Evolutionary conservation across 2,888 invertebrate species (phyloP), one percentile per base, ranked within the genome.

Genomic region (Flexamia atlantica): DNA sequence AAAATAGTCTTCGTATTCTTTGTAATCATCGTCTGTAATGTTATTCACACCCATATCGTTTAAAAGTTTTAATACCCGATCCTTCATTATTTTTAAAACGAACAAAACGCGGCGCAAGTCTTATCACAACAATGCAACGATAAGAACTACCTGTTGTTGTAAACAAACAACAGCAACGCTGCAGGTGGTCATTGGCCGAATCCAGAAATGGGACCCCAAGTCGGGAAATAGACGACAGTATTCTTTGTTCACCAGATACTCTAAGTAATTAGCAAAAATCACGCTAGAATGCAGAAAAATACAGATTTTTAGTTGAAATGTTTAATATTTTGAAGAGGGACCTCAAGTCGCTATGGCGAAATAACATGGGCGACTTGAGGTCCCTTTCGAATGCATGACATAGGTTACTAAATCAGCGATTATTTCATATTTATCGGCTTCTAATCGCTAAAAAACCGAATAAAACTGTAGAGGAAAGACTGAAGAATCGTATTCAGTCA

Each of bases 1-100:
- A 25, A 81, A 81, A 25, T 64, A 81, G 4, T 81, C 81, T 81
- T 81, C 81, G 40, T 81, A 81, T n/a, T 20, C 64, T 81, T 81
- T 60, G 20, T 81, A 81, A 40, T 60, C 64, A 32, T 81, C 81
- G 10, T 81, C 64, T 64, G 23, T 64, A n/a, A 81, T 20, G 28
- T 64, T 40, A n/a, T 40, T 36, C 17, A 81, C 32, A 60, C 64
- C 60, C 60, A 28, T 30, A n/a, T 81, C 81, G 64, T 81, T 81
- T 64, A 81, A 36, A 12, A 64, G 32, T 81, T 81, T 81, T 60
- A 81, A 64, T 30, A 81, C 64, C 23, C n/a, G 12, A 20, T 81
- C 36, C 17, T 81, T 60, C 81, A 40, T 81, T 40, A 30, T 30
- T 81, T 32, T 5, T 23, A 25, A 23, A 12, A 53, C 4, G n/a